Evolutionary conservation across 2,113 vertebrate genomes (phyloP).

Genomic region (Brachionichthys hirsutus): DNA sequence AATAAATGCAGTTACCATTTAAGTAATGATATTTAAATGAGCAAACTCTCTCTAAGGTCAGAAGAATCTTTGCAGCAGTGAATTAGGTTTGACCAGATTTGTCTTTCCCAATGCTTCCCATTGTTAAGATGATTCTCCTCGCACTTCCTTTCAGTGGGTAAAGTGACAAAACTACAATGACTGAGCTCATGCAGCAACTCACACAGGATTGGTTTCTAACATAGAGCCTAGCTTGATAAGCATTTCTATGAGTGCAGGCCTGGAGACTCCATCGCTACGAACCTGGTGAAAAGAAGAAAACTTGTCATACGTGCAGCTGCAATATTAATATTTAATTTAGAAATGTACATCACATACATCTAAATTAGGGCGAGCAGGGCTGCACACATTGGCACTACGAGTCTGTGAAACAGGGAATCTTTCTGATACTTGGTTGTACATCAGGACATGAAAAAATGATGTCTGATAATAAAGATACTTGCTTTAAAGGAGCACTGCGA

Average conservation of each 20-base stretch:
- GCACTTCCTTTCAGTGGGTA: neutral
- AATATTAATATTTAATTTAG: constrained; percentile 49
- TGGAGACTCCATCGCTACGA: constrained; percentile 8
- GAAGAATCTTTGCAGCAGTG: constrained; percentile 4
- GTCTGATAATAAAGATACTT: neutral
- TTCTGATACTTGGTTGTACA: neutral
- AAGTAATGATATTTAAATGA: neutral
- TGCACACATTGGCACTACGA: constrained; percentile 15
- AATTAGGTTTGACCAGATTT: neutral
- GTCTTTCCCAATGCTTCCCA: neutral
- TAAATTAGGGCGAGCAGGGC: constrained; percentile 6
- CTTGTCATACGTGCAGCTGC: constrained; percentile 34
- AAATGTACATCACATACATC: constrained; percentile 29
- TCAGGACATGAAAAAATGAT: neutral
- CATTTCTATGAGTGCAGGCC: constrained; percentile 13
- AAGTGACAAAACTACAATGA: neutral
- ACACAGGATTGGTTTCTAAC: neutral
- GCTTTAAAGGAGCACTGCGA: neutral
- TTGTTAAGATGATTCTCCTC: neutral
- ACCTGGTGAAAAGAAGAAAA: constrained; percentile 39
- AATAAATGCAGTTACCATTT: neutral
- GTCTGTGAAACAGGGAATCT: neutral
- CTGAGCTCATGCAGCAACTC: neutral
- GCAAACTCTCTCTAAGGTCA: neutral
- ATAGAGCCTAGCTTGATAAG: neutral